Evolutionary conservation across 2,888 invertebrate species (phyloP), one percentile per base, ranked within the genome.

Genomic region (Cheilosia urbana): DNA sequence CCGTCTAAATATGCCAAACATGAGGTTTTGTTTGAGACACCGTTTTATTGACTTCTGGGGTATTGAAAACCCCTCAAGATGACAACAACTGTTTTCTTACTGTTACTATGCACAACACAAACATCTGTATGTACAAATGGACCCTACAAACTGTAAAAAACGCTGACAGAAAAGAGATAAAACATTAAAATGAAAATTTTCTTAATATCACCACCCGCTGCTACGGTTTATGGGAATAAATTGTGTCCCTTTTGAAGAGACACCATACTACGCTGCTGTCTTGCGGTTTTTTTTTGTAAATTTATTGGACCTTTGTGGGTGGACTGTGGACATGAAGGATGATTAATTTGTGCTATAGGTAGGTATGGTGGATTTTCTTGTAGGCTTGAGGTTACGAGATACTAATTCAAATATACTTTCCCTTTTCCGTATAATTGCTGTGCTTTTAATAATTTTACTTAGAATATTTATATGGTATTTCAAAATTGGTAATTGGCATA

Each of bases 161-260:
- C 15, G 19, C 13, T 7, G 11, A 11, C 57, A 57, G 11, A 30
- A 47, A 45, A 5, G 17, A 13, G 34, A 65, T 49, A 37, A 19
- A 49, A 51, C 40, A 51, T 37, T n/a, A 17, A 49, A 53, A 51
- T 37, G 24, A 30, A 65, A 55, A 55, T 9, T 57, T 58, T 57
- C 55, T 65, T 55, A 65, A 57, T 75, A 40, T 47, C 47, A 13
- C 11, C 37, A 37, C 13, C 37, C 13, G 37, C 37, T 47, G 73
- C 47, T 57, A 45, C 53, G 75, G 58, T 75, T 75, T 66, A 65
- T 65, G 65, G 17, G 21, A 51, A 53, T 72, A 19, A 53, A 3
- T 72, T 53, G 62, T 27, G 40, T 53, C 42, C 62, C 51, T 51
- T 51, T 17, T 53, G 53, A n/a, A 17, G 17, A 17, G 9, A 30